Evolutionary conservation across 2,888 invertebrate species (phyloP), one percentile per base, ranked within the genome.

Genomic region (Amblyteles armatorius): DNA sequence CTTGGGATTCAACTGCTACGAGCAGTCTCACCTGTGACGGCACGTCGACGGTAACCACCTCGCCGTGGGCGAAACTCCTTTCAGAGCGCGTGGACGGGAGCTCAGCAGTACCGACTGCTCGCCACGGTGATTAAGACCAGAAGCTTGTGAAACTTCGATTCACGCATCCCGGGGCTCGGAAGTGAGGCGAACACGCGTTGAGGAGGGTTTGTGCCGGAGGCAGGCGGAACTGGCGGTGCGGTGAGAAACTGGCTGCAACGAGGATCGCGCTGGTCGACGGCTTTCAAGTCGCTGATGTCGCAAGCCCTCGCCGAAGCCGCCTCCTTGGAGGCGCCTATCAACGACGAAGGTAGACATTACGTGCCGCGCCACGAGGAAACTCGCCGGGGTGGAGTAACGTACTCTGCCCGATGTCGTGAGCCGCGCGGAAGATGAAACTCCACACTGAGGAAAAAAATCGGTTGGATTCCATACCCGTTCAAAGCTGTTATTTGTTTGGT

Each of bases 211-310:
- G 44, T 69, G 44, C 52, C 63, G 63, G 69, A 81, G 29, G 69
- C 52, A 36, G 67, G 22, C 67, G 19, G 36, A 48, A 76, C 72
- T 26, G 68, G 50, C 13, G 68, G 26, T 68, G 67, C 26, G 26
- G 52, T 44, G 36, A 71, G 40, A n/a, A 36, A 79, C 72, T 33
- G 57, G 52, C 29, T 29, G 29, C 76, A 52, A 52, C 22, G 76
- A 74, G 55, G 40, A 44, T 22, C 60, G 60, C 50, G 67, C 48
- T 60, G 60, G 72, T 85, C 82, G 72, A 67, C 55, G 72, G 55
- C 77, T 82, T 80, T 82, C 79, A 85, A 80, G 57, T 85, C 68
- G 82, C 79, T 80, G 78, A 85, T 74, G 69, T 76, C 68, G 63
- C 85, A 79, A 85, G 85, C 82, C 82, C 2, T 16, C 7, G 16